Base-by-base conservation (phyloP, 2,888 invertebrate species). In the Amblyteles armatorius region DNA sequence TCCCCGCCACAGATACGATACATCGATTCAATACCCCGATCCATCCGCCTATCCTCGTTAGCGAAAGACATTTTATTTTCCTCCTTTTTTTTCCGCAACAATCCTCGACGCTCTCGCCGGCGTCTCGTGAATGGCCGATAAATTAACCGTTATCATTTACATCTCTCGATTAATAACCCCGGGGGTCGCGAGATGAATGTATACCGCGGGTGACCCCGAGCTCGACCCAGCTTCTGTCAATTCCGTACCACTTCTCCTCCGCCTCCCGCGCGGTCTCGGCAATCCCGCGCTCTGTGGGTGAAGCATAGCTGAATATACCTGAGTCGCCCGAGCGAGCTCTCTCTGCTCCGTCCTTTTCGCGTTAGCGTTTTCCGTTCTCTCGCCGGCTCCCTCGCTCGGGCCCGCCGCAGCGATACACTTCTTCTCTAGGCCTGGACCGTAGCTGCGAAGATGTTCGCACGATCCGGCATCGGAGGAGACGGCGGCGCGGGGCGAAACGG, bases 211-310 rank as follows among this genome's bases (percentile, higher is more conserved):
- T 84, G 80, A 87, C 87, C 87, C 87, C 76, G 52, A 82, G 48
- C 79, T 81, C 83, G 82, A 86, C 82, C 85, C 78, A 83, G 85
- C 85, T 87, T 87, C 87, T 87, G 87, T 87, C 87, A 87, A 85
- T 83, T 87, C 82, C 81, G 83, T 82, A 85, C 83, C 74, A 79
- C 55, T 85, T 87, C 55, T 78, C 81, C 57, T 67, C 26, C 67
- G 79, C 79, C 63, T 50, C 72, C 33, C 60, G 60, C 16, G n/a
- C 60, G 60, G n/a, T 63, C 77, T 67, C 67, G n/a, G 44, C 44
- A 9, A 67, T 67, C 13, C 36, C 4, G 16, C 40, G 22, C 40
- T 16, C 36, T 67, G 36, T 19, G 19, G 67, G 67, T 55, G 11
- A 33, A 3, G 16, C 22, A 22, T 22, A 22, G 22, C 7, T 6